Base-by-base conservation (phyloP, 2,888 invertebrate genomes). In the Nemotelus nigrinus region DNA sequence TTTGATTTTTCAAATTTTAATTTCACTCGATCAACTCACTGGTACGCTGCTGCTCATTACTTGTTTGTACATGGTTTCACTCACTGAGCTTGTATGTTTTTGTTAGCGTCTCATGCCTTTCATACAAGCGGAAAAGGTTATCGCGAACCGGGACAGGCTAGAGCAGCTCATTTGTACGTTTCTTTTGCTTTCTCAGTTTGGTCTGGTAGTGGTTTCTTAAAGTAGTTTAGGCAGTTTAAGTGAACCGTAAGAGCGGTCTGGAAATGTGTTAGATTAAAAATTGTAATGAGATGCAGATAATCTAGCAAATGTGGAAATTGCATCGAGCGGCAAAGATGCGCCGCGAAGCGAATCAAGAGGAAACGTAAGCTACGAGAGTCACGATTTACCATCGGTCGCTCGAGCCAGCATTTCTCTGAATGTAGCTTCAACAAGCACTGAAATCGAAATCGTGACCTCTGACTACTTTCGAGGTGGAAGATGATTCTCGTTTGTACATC, bases 381-480 rank as follows among this genome's bases (percentile, higher is more conserved):
- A 25, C 25, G 25, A 25, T 25, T 25, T 25, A 25, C 25, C 25
- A 25, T 25, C 25, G 25, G 25, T 25, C 25, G 25, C 25, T 25
- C 0, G 25, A 25, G 25, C 25, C 25, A 25, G 25, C 25, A 25
- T 25, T 25, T 25, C 25, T 68, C 50, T 68, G 50, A 68, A 48
- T 68, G 7, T 48, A 5, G 50, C 39, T 25, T 48, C 25, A 5
- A 44, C 39, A n/a, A 25, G 76, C 39, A 76, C 55, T 48, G 80
- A 82, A 82, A 82, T 81, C 81, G 80, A 82, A 82, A 81, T 79
- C 79, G 79, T 81, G 81, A 81, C 81, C 81, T 71, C 60, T 76
- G 77, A 68, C 76, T 76, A 77, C 71, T 76, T 71, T 77, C 70
- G 68, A 76, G 63, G 75, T 71, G 43, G 41, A 60, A 48, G 60